Evolutionary conservation across 2,113 vertebrate species (phyloP), one percentile per base, ranked within the genome.

Genomic region (Ptychochromis oligacanthus): DNA sequence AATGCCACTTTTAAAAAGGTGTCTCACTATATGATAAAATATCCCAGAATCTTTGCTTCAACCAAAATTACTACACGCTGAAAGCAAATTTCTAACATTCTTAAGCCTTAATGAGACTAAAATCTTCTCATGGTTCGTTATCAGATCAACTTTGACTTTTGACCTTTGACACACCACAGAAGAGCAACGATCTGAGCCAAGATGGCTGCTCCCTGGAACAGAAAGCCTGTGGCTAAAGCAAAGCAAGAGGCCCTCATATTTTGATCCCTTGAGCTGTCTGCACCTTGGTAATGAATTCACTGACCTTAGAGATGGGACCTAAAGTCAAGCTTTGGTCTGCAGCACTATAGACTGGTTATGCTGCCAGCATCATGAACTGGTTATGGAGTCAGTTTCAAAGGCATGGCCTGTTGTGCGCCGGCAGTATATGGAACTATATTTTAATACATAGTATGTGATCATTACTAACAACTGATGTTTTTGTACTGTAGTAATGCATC

Each of bases 241-340:
- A 84, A 20, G 72, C 38, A 77, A 57, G 84, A 76, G 61, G 77
- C 74, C 49, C 75, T 89, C 78, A 57, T 87, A 81, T 83, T 87
- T 83, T 40, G 11, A 36, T 80, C 59, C 74, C 52, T 62, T 17
- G 7, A 78, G 78, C 91, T 94, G 90, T 93, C 94, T 85, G 70
- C 90, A 89, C 89, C 85, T 88, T 67, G 22, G 78, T 93, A 94
- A 94, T 95, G 84, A 94, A 84, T 75, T 72, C 84, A 55, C 10
- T 61, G 87, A 85, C 79, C 87, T 85, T 40, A 40, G 28, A 83
- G 65, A 77, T 76, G 34, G 76, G 57, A 89, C 64, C 61, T 75
- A 81, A 85, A 57, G 80, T 89, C 81, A 89, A 57, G 56, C 49
- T 34, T 17, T 65, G 34, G 59, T 60, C 20, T 60, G 24, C 34